Base-by-base conservation (phyloP, 2,797 vertebrate species). In the Octomys mimax region DNA sequence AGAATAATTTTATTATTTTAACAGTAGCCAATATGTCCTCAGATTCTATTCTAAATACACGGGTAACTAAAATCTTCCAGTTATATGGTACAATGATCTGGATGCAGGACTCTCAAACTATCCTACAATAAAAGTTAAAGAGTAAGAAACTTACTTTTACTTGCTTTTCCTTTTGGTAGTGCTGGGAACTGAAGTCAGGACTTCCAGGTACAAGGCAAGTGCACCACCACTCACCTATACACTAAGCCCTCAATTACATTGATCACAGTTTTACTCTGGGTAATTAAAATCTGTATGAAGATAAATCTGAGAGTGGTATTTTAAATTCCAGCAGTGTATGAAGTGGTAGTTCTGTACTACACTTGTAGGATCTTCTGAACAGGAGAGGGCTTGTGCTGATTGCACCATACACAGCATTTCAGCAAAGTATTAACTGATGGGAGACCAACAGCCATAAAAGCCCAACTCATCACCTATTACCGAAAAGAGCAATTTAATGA, bases 1-100 rank as follows among this genome's bases (percentile, higher is more conserved):
- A 79, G 8, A 89, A 36, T 91, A n/a, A 77, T 54, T 89, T 75
- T 73, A 42, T 77, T 89, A 73, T 59, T 94, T 62, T 54, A 21
- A 46, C 10, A 91, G 31, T 24, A 26, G 6, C 28, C 66, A 88
- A 85, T 24, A 36, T 68, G 33, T 59, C 14, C 24, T 89, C 3
- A 81, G 66, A 36, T 5, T 64, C 10, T 42, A 26, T 86, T 91
- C 21, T 90, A 94, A 83, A 59, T 75, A 49, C n/a, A 70, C 21
- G 9, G 2, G 13, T 68, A 31, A 80, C 39, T 85, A 70, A 93
- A 92, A 39, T 68, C 82, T 91, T 68, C 49, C 46, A 94, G 86
- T 46, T 54, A 54, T 2, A 54, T 26, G 82, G 4, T 33, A 77
- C 14, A 83, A 71, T 80, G 22, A 95, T 68, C 6, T 66, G 21